Evolutionary conservation across 2,797 vertebrate species (phyloP).

Genomic region (Phoebastria nigripes): DNA sequence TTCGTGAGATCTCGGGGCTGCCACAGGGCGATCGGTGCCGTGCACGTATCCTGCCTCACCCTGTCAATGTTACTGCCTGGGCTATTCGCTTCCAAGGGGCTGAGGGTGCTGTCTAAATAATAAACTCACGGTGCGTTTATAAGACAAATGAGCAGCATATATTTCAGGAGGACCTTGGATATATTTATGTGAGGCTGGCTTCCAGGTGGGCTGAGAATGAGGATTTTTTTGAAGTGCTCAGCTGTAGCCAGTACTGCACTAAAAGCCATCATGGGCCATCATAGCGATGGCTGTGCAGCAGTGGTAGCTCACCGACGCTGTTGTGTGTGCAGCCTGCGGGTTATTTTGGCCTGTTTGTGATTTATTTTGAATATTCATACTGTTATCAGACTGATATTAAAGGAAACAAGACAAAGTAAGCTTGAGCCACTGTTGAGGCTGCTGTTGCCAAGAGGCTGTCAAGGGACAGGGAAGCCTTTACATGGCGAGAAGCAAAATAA

Average conservation of each 20-base stretch:
- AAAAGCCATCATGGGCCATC: neutral
- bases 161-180: neutral
- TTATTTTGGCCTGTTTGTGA: neutral
- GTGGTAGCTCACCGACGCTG: accelerated
- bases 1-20: neutral
- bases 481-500: neutral
- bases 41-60: neutral
- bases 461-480: neutral
- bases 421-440: neutral
- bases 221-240: neutral
- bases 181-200: neutral
- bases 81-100: neutral
- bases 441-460: neutral
- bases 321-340: neutral
- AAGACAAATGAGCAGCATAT: neutral
- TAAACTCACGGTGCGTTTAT: accelerated
- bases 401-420: neutral
- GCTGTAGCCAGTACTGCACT: neutral
- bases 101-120: neutral
- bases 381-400: neutral
- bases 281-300: accelerated
- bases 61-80: neutral
- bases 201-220: neutral
- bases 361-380: neutral
- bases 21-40: accelerated